A percentile compares a stretch with the other conserved stretches of the same genome.
Conservation (phyloP, 2,888 invertebrate genomes). For the Melangyna quadrimaculata region DNA sequence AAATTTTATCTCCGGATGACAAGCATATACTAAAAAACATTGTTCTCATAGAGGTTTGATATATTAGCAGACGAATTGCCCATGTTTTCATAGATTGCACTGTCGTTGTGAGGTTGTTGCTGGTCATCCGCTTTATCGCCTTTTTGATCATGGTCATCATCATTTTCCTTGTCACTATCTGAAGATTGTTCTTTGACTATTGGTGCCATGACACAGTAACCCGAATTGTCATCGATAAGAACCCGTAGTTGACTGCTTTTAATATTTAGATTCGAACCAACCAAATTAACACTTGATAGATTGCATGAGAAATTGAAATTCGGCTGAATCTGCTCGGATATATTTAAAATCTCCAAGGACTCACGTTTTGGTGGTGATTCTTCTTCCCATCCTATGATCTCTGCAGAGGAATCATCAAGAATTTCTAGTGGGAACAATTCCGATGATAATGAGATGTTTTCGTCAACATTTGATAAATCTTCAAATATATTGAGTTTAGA, state of each 20-base stretch:
- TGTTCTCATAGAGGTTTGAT: conserved; percentile 78
- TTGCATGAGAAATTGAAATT: conserved; percentile 81
- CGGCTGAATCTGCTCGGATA: conserved; percentile 78
- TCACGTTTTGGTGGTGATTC: conserved; percentile 66
- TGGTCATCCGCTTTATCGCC: not conserved
- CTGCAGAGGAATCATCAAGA: conserved; percentile 74
- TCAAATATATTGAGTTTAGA: conserved; percentile 78
- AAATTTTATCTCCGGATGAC: not conserved
- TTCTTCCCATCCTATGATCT: not conserved
- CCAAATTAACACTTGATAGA: conserved; percentile 79
- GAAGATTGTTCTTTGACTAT: conserved; percentile 74
- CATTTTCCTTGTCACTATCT: conserved; percentile 51
- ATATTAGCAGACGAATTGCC: conserved; percentile 42
- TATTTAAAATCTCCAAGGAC: conserved; percentile 77
- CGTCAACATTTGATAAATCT: conserved; percentile 71
- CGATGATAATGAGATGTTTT: conserved; percentile 73
- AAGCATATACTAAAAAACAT: conserved; percentile 75
- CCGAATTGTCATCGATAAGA: conserved; percentile 78
- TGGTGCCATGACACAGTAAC: conserved; percentile 80
- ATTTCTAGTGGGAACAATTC: conserved; percentile 73
- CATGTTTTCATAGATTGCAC: conserved; percentile 78
- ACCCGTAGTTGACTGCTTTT: conserved; percentile 71
- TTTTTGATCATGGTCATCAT: conserved; percentile 64
- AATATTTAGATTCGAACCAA: conserved; percentile 78
- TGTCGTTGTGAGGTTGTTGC: conserved; percentile 72